Conservation (phyloP, 2,888 invertebrate species). For the Chrysolina haemoptera region DNA sequence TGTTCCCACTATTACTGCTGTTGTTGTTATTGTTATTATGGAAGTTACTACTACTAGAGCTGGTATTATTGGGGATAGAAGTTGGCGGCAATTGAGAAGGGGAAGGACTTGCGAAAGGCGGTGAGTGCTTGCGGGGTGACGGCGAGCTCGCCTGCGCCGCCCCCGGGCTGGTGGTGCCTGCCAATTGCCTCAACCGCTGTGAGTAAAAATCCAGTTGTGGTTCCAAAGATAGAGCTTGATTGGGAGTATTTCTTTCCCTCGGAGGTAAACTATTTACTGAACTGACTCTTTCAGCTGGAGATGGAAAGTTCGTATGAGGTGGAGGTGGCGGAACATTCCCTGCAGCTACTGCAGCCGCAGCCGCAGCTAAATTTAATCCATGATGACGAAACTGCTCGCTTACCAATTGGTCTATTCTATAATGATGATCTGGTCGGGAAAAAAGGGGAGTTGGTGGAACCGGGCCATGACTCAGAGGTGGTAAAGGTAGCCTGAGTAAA, state of each 20-base stretch:
- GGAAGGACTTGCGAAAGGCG: slow-evolving; percentile 85
- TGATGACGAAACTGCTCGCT: slow-evolving; percentile 88
- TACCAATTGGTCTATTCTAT: slow-evolving; percentile 87
- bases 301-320: slow-evolving; percentile 72
- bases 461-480: slow-evolving; percentile 79
- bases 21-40: slow-evolving; percentile 73
- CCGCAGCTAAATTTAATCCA: slow-evolving; percentile 83
- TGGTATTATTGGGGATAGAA: slow-evolving; percentile 74
- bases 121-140: slow-evolving; percentile 86
- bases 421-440: slow-evolving; percentile 84
- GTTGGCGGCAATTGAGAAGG: slow-evolving; percentile 81
- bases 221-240: slow-evolving; percentile 82
- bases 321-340: slow-evolving; percentile 75
- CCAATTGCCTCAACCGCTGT: slow-evolving; percentile 98
- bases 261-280: slow-evolving; percentile 71
- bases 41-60: slow-evolving; percentile 69
- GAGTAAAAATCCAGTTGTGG: slow-evolving; percentile 99
- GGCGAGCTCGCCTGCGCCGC: slow-evolving; percentile 89
- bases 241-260: slow-evolving; percentile 71
- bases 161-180: slow-evolving; percentile 95
- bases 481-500: slow-evolving; percentile 83
- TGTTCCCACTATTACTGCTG: slow-evolving; percentile 70
- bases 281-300: slow-evolving; percentile 75
- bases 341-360: slow-evolving; percentile 79
- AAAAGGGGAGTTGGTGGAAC: slow-evolving; percentile 83